Evolutionary conservation across 1,140 invertebrate species (phyloP).

Genomic region (Phocides pigmalion): DNA sequence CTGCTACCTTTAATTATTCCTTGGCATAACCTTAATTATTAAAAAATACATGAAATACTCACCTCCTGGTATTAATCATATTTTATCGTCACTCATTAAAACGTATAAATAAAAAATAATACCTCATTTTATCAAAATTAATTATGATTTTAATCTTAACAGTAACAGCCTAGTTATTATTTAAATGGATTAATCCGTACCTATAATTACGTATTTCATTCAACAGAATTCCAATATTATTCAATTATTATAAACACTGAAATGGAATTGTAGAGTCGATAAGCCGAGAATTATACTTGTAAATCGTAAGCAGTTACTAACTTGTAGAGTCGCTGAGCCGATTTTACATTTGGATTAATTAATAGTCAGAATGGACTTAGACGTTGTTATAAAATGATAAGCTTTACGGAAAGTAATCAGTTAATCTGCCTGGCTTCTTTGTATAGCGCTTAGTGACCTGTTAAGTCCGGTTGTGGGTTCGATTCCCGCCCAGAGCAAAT

Average conservation of each 20-base stretch:
- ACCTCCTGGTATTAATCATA: too few species aligned
- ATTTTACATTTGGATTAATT: conserved; percentile 3
- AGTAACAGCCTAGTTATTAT: not conserved
- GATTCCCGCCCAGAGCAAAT: too few species aligned
- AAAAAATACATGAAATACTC: too few species aligned
- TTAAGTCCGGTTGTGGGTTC: too few species aligned
- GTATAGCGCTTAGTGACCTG: too few species aligned
- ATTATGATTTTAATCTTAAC: conserved; percentile 1
- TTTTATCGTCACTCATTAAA: too few species aligned
- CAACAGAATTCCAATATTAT: conserved; percentile 39
- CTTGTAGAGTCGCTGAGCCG: not conserved
- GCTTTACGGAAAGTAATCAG: not conserved
- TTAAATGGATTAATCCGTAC: conserved; percentile 22
- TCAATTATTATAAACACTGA: conserved; percentile 35
- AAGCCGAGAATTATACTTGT: conserved; percentile 21
- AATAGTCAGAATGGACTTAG: conserved; percentile 9
- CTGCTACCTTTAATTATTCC: too few species aligned
- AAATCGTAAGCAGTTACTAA: conserved; percentile 5
- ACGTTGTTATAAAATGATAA: conserved; percentile 1
- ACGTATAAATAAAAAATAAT: too few species aligned
- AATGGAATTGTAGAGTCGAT: conserved; percentile 1
- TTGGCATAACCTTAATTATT: too few species aligned
- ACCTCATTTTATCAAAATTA: not conserved
- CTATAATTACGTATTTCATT: conserved; percentile 40
- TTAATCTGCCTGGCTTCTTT: too few species aligned